phyloP scores from a whole-genome alignment of 2,797 vertebrate species.

The Dendrocincla fuliginosa region DNA sequence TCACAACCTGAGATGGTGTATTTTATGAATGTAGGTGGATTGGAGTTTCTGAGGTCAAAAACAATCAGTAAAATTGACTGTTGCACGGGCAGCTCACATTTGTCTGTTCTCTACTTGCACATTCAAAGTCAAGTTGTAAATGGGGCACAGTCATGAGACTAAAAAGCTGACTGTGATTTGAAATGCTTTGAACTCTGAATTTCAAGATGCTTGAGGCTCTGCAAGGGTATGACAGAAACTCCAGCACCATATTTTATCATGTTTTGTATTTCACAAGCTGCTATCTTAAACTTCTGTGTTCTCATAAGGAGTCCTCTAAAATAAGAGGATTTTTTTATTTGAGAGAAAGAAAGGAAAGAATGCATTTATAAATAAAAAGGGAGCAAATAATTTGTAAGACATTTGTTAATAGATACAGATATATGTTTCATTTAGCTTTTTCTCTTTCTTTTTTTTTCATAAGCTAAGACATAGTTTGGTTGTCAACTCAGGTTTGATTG shows the following conservation, averaged over 20 bases:
- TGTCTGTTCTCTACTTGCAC: not conserved
- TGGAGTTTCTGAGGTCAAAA: not conserved
- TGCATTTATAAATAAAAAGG: not conserved
- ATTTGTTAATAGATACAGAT: not conserved
- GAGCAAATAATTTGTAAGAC: not conserved
- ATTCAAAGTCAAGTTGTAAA: not conserved
- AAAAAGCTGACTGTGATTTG: not conserved
- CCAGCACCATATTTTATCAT: not conserved
- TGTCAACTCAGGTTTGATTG: not conserved
- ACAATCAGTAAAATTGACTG: not conserved
- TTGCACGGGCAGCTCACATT: not conserved
- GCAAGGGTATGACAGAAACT: not conserved
- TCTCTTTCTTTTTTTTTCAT: not conserved
- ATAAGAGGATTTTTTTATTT: not conserved
- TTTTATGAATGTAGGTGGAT: not conserved
- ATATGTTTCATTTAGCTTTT: not conserved
- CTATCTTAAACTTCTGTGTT: not conserved
- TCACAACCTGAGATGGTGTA: not conserved
- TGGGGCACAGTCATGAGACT: not conserved
- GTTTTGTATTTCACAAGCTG: not conserved
- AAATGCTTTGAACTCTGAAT: conserved; percentile 29
- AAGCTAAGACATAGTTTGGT: not conserved
- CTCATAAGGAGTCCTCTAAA: not conserved
- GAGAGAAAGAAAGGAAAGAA: not conserved
- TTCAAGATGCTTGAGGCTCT: not conserved